Conservation (phyloP, 2,888 invertebrate species). For the Amiota minor region DNA sequence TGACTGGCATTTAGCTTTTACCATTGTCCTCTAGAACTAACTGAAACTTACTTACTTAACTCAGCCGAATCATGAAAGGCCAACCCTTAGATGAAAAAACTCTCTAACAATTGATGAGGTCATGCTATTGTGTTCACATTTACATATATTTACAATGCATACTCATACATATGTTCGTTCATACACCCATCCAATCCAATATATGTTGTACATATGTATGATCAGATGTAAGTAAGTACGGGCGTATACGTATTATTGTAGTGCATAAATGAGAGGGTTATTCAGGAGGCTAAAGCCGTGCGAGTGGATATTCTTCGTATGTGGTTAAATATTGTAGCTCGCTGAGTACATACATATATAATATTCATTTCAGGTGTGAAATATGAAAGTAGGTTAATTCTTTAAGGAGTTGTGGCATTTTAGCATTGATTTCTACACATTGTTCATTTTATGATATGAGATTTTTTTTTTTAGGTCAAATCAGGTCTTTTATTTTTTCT, state of each 20-base stretch:
- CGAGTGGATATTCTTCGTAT: too few species aligned
- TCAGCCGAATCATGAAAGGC: background rate
- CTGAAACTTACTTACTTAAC: constrained; percentile 21
- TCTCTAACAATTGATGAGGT: constrained; percentile 58
- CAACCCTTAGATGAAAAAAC: constrained; percentile 39
- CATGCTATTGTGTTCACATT: constrained; percentile 53
- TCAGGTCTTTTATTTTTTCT: too few species aligned
- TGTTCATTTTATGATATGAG: background rate
- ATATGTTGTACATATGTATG: too few species aligned
- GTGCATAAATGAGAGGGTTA: too few species aligned
- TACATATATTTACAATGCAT: constrained; percentile 17
- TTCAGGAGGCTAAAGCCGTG: too few species aligned
- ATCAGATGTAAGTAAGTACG: too few species aligned
- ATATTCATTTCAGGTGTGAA: constrained; percentile 20
- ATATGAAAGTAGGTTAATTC: constrained; percentile 25
- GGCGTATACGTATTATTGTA: too few species aligned
- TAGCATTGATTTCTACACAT: background rate
- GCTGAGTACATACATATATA: background rate
- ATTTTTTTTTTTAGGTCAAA: background rate
- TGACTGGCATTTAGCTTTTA: constrained; percentile 21
- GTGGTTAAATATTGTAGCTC: background rate
- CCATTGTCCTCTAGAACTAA: constrained; percentile 6
- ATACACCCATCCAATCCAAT: constrained; percentile 20
- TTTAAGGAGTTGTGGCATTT: constrained; percentile 10
- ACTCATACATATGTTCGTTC: constrained; percentile 44